Base-by-base conservation (phyloP, 2,113 vertebrate species). In the Capreolus pygargus region DNA sequence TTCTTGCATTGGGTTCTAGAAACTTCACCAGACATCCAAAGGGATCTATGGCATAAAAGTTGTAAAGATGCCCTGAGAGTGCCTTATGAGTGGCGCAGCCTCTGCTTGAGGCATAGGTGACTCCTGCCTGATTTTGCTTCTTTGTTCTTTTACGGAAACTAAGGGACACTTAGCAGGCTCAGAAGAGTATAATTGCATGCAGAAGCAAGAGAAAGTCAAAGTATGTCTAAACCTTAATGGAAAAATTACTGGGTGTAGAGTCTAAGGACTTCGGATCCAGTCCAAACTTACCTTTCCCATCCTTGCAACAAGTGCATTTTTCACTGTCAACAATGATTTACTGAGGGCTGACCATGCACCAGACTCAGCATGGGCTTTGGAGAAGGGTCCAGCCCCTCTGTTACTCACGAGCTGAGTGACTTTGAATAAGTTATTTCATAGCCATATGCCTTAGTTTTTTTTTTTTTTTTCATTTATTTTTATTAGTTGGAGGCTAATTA, bases 91-190 rank as follows among this genome's bases (percentile, higher is more conserved):
- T 55, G 55, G 91, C 88, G 79, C 2, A 96, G 13, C 60, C 1
- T 12, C 1, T 33, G 47, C 6, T 3, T 36, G 27, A 39, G 55
- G 10, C 27, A 11, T 15, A 39, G 55, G 39, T 84, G 58, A 82
- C 11, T 54, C 3, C 5, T 8, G n/a, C 33, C 21, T 78, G 8
- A 3, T 70, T 45, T n/a, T 92, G 67, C 12, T 55, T 50, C 88
- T 92, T 67, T 85, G 21, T 89, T 94, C n/a, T 85, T 95, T 95
- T 92, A 54, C 25, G 52, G 79, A 97, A 93, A 57, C 74, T 86
- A 96, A 15, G 30, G 36, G 33, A 14, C 4, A 33, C 50, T 25
- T 93, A 13, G 6, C 2, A 52, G 14, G 4, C 30, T 86, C 58
- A 19, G 19, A 89, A 57, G 36, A 52, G 19, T n/a, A 13, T 23